A percentile compares a stretch with the other conserved stretches of the same genome.
Evolutionary conservation across 2,113 vertebrate species (phyloP).

Genomic region (Heloderma charlesbogerti): DNA sequence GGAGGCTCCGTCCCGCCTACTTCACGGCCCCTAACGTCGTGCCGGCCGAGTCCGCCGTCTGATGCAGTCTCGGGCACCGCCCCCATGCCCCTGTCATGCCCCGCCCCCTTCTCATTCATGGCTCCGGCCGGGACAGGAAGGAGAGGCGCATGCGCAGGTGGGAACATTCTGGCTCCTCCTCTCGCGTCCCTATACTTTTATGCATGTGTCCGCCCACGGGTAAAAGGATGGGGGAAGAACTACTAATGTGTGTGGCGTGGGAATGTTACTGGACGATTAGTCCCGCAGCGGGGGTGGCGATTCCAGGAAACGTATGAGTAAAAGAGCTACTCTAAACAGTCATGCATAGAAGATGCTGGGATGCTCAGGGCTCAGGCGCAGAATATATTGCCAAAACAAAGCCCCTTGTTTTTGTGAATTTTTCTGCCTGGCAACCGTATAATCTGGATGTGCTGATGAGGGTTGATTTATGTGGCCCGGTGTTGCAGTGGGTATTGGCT

Average conservation of each 20-base stretch:
- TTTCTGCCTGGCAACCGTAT: not conserved
- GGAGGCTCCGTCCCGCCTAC: slow-evolving; percentile 12
- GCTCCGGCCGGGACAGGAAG: too few relatives aligned
- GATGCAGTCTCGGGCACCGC: not conserved
- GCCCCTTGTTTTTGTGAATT: not conserved
- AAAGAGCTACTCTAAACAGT: not conserved
- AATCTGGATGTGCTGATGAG: not conserved
- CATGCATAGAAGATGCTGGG: not conserved
- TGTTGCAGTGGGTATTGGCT: not conserved
- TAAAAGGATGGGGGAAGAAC: not conserved
- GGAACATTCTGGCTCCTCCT: too few relatives aligned
- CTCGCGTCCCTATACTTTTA: not conserved
- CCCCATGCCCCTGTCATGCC: not conserved
- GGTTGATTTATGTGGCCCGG: not conserved
- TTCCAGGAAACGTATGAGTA: not conserved
- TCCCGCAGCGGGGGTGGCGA: not conserved
- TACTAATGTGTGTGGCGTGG: not conserved
- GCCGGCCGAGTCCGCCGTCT: not conserved
- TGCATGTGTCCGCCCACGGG: not conserved
- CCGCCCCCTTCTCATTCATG: not conserved
- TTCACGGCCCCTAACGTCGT: not conserved
- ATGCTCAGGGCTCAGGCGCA: not conserved
- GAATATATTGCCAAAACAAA: too few relatives aligned
- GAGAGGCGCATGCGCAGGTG: not conserved
- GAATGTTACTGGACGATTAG: not conserved